phyloP scores from a whole-genome alignment of 2,797 vertebrate species.

The Apodemus agrarius region DNA sequence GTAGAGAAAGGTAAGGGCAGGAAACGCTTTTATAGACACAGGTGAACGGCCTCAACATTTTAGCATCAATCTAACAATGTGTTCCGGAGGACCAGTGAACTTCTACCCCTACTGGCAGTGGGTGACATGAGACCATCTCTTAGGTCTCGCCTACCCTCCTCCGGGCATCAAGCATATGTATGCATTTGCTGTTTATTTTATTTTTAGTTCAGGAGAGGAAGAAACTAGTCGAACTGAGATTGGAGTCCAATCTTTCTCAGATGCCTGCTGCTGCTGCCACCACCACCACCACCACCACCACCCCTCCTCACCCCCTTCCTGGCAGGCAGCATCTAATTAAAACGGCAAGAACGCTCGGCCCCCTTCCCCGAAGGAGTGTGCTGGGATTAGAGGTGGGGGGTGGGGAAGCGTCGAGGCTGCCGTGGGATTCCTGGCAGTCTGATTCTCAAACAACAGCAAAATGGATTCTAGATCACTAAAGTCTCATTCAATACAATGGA shows the following conservation, averaged over 20 bases:
- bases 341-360: constrained; percentile 75
- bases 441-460: constrained; percentile 73
- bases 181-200: constrained; percentile 50
- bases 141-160: constrained; percentile 7
- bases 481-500: constrained; percentile 74
- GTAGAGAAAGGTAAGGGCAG: not conserved
- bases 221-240: constrained; percentile 18
- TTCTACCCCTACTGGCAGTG: constrained; percentile 20
- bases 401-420: constrained; percentile 45
- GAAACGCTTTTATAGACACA: constrained; percentile 4
- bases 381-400: constrained; percentile 40
- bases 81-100: constrained; percentile 55
- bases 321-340: constrained; percentile 76
- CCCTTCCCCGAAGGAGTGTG: constrained; percentile 64
- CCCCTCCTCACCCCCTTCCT: constrained; percentile 63
- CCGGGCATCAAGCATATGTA: not conserved
- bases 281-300: constrained; percentile 33
- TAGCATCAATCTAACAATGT: constrained; percentile 15
- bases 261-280: constrained; percentile 58
- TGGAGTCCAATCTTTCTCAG: constrained; percentile 28
- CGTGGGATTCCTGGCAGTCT: constrained; percentile 61
- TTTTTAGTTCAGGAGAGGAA: constrained; percentile 55
- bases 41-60: constrained; percentile 12
- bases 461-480: constrained; percentile 77
- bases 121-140: not conserved